phyloP scores from a whole-genome alignment of 1,140 invertebrate species.

The Temnothorax nylanderi region DNA sequence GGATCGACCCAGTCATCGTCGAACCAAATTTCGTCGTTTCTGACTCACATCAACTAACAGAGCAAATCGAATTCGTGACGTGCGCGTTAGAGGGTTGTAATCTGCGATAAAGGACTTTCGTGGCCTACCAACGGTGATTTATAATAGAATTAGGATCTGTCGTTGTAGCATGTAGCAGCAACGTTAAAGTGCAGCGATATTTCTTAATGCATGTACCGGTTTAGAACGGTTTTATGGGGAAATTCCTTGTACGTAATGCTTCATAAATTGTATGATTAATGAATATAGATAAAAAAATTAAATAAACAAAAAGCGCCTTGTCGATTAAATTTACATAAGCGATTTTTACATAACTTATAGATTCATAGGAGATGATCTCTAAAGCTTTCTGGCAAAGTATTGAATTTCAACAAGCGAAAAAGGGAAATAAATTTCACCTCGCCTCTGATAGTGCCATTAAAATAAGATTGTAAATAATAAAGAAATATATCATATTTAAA shows the following conservation, averaged over 20 bases:
- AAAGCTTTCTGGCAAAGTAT: conserved; percentile 13
- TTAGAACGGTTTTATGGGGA: background rate
- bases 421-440: conserved; percentile 3
- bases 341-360: conserved; percentile 19
- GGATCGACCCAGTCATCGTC: conserved; percentile 67
- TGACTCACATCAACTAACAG: conserved; percentile 27
- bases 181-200: background rate
- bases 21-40: conserved; percentile 50
- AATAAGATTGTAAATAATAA: conserved; percentile 41
- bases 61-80: conserved; percentile 48
- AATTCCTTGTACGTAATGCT: background rate
- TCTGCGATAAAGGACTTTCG: conserved; percentile 33
- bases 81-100: conserved; percentile 36
- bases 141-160: conserved; percentile 22
- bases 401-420: conserved; percentile 24
- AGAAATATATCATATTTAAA: background rate
- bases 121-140: conserved; percentile 16
- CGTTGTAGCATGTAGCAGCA: background rate
- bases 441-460: background rate
- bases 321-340: conserved; percentile 32
- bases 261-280: conserved; percentile 32
- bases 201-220: background rate
- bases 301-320: conserved; percentile 7
- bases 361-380: conserved; percentile 23
- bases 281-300: background rate